Evolutionary conservation across 2,888 invertebrate genomes (phyloP).

Genomic region (Sclerodermus sp.): DNA sequence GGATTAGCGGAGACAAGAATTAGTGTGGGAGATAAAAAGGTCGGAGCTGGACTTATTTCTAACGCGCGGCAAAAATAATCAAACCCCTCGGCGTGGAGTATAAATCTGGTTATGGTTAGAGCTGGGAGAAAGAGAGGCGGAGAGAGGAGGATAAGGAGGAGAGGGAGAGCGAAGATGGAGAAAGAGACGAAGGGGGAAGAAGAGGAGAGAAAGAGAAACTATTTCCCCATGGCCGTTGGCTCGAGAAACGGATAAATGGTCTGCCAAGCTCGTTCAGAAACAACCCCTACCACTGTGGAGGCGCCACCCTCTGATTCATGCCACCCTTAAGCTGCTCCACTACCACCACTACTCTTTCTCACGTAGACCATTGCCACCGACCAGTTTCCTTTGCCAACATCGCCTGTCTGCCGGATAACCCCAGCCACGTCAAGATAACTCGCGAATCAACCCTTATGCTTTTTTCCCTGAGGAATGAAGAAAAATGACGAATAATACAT

Average conservation of each 20-base stretch:
- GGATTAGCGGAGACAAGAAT: no score
- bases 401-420: background rate
- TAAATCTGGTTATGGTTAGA: constrained; percentile 36
- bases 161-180: background rate
- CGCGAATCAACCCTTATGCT: no score
- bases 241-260: constrained; percentile 38
- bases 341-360: constrained; percentile 6
- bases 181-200: background rate
- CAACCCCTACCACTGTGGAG: constrained; percentile 19
- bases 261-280: constrained; percentile 32
- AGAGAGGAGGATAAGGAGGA: background rate
- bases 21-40: no score
- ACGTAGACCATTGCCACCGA: constrained; percentile 14
- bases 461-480: no score
- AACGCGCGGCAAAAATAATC: constrained; percentile 28
- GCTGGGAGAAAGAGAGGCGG: background rate
- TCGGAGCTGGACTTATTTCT: no score
- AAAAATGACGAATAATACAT: no score
- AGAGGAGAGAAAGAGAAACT: constrained; percentile 18
- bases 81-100: constrained; percentile 22
- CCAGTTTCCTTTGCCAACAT: background rate
- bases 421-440: no score
- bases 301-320: constrained; percentile 27
- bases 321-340: constrained; percentile 22
- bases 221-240: constrained; percentile 32